These are phyloP conservation scores for Cyprinodon diabolis DNA, from an alignment of 2,797 vertebrate species.

Conservation along the genomic window DNA sequence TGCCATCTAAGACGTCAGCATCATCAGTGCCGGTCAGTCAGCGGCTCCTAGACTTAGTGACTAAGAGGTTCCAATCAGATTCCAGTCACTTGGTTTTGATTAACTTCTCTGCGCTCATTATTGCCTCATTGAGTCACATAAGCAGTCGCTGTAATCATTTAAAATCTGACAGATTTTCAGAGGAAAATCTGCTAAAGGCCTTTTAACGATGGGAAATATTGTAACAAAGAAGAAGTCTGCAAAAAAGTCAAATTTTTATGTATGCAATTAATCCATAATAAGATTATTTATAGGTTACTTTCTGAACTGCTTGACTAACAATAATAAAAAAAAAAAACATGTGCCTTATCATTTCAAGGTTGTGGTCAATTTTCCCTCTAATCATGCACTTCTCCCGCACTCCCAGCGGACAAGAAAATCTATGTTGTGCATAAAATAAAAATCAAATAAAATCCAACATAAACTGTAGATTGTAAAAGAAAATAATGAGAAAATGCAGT, in stretches of 20 bases:
- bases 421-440: no score
- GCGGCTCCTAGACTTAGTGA: background rate
- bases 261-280: background rate
- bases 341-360: no score
- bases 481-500: no score
- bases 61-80: background rate
- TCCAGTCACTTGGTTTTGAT: background rate
- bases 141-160: background rate
- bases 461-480: no score
- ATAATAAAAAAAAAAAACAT: background rate
- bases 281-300: background rate
- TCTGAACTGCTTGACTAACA: background rate
- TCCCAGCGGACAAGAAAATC: no score
- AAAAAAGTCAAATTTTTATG: background rate
- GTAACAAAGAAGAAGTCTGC: background rate
- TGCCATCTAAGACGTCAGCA: background rate
- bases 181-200: background rate
- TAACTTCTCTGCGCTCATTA: background rate
- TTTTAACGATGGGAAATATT: background rate
- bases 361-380: no score
- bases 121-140: background rate
- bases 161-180: background rate
- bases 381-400: no score
- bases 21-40: background rate
- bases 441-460: no score